Evolutionary conservation across 2,888 invertebrate genomes (phyloP).

Genomic region (Desoria tigrina): DNA sequence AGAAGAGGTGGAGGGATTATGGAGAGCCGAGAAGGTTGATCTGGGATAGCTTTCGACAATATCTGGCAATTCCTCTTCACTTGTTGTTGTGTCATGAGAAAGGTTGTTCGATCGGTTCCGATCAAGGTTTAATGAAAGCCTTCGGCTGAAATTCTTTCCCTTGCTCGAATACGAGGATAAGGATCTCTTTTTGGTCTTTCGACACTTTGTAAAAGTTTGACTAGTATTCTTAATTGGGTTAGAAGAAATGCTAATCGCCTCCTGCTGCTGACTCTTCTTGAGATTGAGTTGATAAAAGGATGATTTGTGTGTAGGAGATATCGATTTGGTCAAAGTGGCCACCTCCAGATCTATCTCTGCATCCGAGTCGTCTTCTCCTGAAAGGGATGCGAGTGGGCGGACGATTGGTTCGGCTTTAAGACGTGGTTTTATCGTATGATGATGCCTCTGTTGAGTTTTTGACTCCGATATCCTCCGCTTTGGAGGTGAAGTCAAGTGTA

Average conservation of each 20-base stretch:
- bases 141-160: constrained; percentile 37
- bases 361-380: constrained; percentile 27
- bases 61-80: constrained; percentile 28
- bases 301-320: background rate
- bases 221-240: background rate
- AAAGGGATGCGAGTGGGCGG: constrained; percentile 19
- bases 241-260: background rate
- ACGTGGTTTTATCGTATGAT: constrained; percentile 45
- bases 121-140: constrained; percentile 29
- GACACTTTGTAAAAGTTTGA: background rate
- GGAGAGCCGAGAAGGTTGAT: background rate
- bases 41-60: constrained; percentile 19
- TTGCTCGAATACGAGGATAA: constrained; percentile 31
- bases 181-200: background rate
- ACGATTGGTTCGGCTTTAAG: constrained; percentile 50
- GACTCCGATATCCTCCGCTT: constrained; percentile 7
- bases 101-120: constrained; percentile 11
- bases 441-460: constrained; percentile 12
- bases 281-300: background rate
- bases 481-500: constrained; percentile 37
- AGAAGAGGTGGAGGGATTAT: background rate
- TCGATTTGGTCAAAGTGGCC: constrained; percentile 22
- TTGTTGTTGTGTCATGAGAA: background rate
- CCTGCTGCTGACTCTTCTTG: background rate
- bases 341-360: constrained; percentile 38